Evolutionary conservation across 2,797 vertebrate genomes (phyloP).

Genomic region (Loris lydekkerianus): DNA sequence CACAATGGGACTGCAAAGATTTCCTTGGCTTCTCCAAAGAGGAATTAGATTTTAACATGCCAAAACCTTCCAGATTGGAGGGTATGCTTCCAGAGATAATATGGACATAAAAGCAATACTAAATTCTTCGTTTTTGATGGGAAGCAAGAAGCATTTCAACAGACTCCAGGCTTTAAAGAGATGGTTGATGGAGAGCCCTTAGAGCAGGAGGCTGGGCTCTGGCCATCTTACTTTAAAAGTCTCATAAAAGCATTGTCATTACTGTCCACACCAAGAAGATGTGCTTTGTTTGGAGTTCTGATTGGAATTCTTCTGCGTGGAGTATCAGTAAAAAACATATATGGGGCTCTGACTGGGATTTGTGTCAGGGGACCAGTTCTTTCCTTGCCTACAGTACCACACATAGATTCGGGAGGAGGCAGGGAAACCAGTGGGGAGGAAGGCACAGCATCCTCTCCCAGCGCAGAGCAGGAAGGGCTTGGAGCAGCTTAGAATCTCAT

Average conservation of each 20-base stretch:
- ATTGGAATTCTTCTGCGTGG: neutral
- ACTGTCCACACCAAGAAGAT: neutral
- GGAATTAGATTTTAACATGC: conserved; percentile 40
- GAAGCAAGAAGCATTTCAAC: conserved; percentile 9
- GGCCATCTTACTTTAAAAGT: neutral
- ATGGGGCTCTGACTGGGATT: neutral
- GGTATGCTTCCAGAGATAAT: conserved; percentile 54
- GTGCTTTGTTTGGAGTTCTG: neutral
- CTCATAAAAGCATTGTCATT: neutral
- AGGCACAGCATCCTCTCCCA: too few species aligned
- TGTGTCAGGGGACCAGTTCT: neutral
- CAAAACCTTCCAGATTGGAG: conserved; percentile 55
- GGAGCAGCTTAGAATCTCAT: neutral
- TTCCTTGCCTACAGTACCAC: neutral
- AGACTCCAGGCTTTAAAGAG: conserved; percentile 22
- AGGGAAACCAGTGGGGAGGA: neutral
- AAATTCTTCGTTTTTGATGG: conserved; percentile 29
- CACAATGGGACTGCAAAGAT: neutral
- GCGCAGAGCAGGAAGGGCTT: neutral
- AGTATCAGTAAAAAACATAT: neutral
- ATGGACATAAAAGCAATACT: conserved; percentile 25
- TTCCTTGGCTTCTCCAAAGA: conserved; percentile 71
- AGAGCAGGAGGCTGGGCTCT: neutral
- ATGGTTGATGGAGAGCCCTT: neutral
- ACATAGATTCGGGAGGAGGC: neutral